phyloP scores from a whole-genome alignment of 2,797 vertebrate genomes.

The Mormyrops boulengeri region DNA sequence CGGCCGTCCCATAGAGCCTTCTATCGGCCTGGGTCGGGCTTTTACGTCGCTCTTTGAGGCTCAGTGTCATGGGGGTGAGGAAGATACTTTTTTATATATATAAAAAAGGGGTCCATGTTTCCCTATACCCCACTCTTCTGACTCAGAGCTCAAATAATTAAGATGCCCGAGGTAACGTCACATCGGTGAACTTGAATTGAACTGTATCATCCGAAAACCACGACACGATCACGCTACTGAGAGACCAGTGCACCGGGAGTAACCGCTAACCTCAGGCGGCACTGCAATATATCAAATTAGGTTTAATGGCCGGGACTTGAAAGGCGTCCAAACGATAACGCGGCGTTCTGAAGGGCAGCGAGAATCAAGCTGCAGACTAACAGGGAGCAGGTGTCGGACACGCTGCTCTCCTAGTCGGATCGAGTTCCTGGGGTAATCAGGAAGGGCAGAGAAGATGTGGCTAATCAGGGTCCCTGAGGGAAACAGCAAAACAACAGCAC shows the following conservation, averaged over 20 bases:
- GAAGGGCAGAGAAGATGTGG: constrained; percentile 53
- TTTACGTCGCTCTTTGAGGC: not conserved
- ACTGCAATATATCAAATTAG: not conserved
- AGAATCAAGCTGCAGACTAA: not conserved
- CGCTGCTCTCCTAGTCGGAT: constrained; percentile 41
- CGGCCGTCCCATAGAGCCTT: too few relatives aligned
- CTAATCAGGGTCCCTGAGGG: constrained; percentile 50
- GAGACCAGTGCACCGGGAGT: not conserved
- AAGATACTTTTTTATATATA: not conserved
- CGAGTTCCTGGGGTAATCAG: constrained; percentile 54
- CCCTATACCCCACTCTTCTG: not conserved
- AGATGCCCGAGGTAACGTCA: not conserved
- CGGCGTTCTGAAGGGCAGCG: not conserved
- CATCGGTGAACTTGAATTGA: not conserved
- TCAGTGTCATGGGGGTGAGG: not conserved
- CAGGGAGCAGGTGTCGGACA: not conserved
- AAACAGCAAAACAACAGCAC: constrained; percentile 40
- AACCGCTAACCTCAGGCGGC: not conserved
- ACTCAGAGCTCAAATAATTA: not conserved
- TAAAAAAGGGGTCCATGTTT: not conserved
- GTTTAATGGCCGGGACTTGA: not conserved
- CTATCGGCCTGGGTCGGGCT: not conserved
- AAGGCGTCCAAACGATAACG: not conserved
- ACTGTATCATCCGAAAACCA: not conserved
- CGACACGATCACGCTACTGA: not conserved